Base-by-base conservation (phyloP, 2,113 vertebrate genomes). In the Salvator merianae region DNA sequence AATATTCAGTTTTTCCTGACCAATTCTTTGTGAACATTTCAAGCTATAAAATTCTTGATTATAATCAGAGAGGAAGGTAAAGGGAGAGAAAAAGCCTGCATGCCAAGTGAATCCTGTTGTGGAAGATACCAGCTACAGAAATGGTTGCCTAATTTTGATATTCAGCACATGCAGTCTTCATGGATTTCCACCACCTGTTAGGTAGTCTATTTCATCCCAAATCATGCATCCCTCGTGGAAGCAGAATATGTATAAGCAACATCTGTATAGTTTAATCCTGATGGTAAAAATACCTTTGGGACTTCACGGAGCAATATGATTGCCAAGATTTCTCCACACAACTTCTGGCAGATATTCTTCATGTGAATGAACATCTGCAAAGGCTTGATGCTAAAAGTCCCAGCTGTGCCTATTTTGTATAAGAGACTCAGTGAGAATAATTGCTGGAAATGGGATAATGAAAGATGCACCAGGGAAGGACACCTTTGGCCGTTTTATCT, bases 291-390 rank as follows among this genome's bases (percentile, higher is more conserved):
- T 65, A 18, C 22, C 30, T 59, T 38, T 30, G 36, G 40, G 81
- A 73, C 34, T 18, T 73, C 59, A 74, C 55, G 63, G 70, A 74
- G 72, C 34, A 73, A 32, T 72, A 28, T 13, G 4, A 66, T 71
- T 82, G 59, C 59, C 74, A 69, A 50, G 20, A n/a, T 70, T 55
- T 69, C 40, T 28, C 18, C 50, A 55, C 59, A 7, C 28, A 10
- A 70, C 36, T 14, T 47, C 20, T 59, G 66, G 50, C 47, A 84
- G 82, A 26, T 1, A 59, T 40, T 84, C n/a, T 70, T 53, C 75
- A 78, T 70, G 30, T 77, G 50, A n/a, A n/a, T n/a, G 20, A 77
- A 50, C 30, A 47, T 80, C 79, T 80, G 30, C 40, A 81, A 78
- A 70, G 14, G 22, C 22, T 70, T 77, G 14, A 16, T 53, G 34